Conservation (phyloP, 2,888 invertebrate genomes). For the Eremobia ochroleuca region DNA sequence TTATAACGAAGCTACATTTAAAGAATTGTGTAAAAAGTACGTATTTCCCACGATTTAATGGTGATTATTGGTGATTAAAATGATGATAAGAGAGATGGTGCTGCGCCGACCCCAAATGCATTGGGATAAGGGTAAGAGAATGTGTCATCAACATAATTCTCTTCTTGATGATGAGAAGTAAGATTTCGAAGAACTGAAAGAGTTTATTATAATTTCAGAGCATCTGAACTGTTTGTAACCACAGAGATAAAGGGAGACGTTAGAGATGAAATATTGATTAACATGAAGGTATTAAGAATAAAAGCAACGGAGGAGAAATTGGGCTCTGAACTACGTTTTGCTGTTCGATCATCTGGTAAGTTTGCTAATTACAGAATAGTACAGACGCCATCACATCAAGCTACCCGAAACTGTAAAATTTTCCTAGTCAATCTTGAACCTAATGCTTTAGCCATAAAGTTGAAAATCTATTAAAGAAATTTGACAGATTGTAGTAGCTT, state of each 20-base stretch:
- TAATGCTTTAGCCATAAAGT: no score
- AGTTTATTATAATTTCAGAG: conserved; percentile 74
- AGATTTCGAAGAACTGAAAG: neutral
- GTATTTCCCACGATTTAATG: conserved; percentile 37
- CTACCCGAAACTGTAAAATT: no score
- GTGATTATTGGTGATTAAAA: neutral
- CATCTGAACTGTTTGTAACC: conserved; percentile 81
- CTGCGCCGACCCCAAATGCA: neutral
- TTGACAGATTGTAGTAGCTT: no score
- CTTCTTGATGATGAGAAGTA: neutral
- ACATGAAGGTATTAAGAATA: conserved; percentile 77
- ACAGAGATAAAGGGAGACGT: conserved; percentile 84
- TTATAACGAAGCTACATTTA: conserved; percentile 86
- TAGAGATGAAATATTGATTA: conserved; percentile 76
- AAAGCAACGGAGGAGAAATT: conserved; percentile 76
- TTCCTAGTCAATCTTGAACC: no score
- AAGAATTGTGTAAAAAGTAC: conserved; percentile 88
- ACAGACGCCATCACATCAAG: no score
- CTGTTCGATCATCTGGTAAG: conserved; percentile 92
- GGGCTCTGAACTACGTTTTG: conserved; percentile 87
- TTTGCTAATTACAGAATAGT: neutral
- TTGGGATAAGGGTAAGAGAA: neutral
- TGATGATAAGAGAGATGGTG: no score
- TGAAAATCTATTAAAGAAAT: no score
- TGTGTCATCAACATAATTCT: neutral